These are phyloP conservation scores for Tokudaia muenninki DNA, from an alignment of 2,797 vertebrate genomes.

Conservation along the genomic window DNA sequence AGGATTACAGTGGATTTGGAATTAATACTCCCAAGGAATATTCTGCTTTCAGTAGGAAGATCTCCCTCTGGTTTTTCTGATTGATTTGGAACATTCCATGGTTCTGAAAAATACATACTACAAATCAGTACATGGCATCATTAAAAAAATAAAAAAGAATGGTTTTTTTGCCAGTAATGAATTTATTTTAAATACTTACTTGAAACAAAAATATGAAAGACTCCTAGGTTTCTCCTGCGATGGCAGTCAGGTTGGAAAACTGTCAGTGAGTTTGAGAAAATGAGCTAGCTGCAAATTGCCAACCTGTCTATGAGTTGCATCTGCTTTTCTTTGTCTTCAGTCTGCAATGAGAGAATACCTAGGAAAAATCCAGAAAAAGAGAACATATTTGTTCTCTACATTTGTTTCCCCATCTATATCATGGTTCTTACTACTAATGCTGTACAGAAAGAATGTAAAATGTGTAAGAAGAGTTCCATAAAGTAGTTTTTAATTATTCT, in stretches of 20 bases:
- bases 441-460: background rate
- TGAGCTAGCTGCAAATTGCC: background rate
- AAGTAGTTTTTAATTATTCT: background rate
- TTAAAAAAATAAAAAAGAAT: background rate
- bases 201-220: background rate
- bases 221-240: background rate
- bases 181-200: conserved; percentile 18
- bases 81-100: background rate
- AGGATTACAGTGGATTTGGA: background rate
- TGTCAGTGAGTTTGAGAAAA: background rate
- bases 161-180: background rate
- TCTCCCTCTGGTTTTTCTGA: background rate
- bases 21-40: background rate
- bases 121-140: background rate
- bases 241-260: background rate
- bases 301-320: background rate
- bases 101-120: background rate
- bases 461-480: background rate
- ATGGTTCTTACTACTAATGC: background rate
- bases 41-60: background rate
- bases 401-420: background rate
- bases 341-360: background rate
- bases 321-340: background rate
- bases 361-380: background rate
- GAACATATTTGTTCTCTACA: too few relatives aligned